A percentile compares a stretch with the other conserved stretches of the same genome.
Conservation (phyloP, 2,797 vertebrate genomes). For the Mormyrus proboscirostris region DNA sequence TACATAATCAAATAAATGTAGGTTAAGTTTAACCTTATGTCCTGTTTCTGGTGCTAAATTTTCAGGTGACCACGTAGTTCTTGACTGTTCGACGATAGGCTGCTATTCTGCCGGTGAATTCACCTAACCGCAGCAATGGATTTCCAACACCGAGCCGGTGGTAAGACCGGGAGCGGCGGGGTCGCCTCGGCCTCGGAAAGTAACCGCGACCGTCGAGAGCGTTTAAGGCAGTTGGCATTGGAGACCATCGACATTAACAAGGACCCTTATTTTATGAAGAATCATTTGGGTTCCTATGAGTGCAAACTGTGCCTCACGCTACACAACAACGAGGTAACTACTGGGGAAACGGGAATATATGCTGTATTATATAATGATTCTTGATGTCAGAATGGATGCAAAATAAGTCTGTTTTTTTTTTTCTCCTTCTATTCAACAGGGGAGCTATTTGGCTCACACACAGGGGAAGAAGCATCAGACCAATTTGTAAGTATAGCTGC, state of each 20-base stretch:
- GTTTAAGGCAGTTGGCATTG: constrained; percentile 85
- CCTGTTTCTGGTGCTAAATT: background rate
- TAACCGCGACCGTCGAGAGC: constrained; percentile 84
- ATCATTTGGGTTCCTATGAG: constrained; percentile 94
- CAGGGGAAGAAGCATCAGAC: constrained; percentile 99
- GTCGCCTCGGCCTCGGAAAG: constrained; percentile 93
- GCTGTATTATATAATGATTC: background rate
- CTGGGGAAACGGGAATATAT: background rate
- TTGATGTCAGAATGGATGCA: background rate
- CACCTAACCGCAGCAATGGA: constrained; percentile 68
- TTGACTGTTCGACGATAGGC: no score
- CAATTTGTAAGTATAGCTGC: constrained; percentile 78
- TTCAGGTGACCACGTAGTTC: constrained; percentile 5
- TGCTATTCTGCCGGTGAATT: background rate
- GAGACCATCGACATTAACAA: constrained; percentile 98
- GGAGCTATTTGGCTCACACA: constrained; percentile 93
- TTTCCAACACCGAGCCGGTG: constrained; percentile 93
- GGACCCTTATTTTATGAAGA: constrained; percentile 99
- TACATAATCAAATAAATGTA: background rate
- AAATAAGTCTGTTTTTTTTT: background rate
- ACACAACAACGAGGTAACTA: constrained; percentile 92
- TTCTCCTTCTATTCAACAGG: constrained; percentile 54
- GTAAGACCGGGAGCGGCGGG: constrained; percentile 90
- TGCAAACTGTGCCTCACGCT: constrained; percentile 95
- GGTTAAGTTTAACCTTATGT: background rate